These are phyloP conservation scores for Myotis yumanensis DNA, from an alignment of 2,113 vertebrate genomes.

Conservation along the genomic window DNA sequence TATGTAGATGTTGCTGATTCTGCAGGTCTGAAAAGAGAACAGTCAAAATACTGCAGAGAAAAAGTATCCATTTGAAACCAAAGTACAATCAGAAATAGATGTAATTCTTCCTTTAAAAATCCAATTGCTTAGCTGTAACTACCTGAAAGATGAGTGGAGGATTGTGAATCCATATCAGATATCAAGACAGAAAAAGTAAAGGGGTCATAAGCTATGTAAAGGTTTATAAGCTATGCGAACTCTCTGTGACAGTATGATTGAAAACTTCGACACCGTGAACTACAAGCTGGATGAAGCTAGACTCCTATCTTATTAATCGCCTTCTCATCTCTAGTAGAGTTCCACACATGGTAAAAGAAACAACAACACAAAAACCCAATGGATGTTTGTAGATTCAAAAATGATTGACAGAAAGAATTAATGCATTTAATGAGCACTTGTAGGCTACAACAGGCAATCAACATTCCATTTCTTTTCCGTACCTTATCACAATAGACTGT, in stretches of 20 bases:
- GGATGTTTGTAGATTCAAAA: not conserved
- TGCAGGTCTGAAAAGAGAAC: not conserved
- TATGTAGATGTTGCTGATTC: not conserved
- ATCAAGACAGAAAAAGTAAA: not conserved
- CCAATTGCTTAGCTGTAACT: not conserved
- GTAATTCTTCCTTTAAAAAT: not conserved
- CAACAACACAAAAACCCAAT: not conserved
- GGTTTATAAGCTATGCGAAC: not conserved
- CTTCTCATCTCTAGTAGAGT: not conserved
- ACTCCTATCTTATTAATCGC: not conserved
- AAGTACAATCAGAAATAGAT: not conserved
- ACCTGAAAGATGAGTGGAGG: not conserved
- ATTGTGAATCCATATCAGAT: not conserved
- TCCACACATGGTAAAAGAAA: not conserved
- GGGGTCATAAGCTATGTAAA: not conserved
- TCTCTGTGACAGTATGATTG: not conserved
- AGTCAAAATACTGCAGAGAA: not conserved
- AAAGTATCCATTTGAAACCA: not conserved
- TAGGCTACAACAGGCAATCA: not conserved
- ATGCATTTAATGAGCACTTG: not conserved
- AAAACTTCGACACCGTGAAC: not conserved
- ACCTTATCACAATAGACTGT: not conserved
- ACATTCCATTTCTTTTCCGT: not conserved
- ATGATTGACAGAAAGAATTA: not conserved
- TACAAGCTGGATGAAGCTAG: not conserved